A percentile compares a stretch with the other conserved stretches of the same genome.
phyloP scores from a whole-genome alignment of 2,113 vertebrate species.

The Prinia subflava region DNA sequence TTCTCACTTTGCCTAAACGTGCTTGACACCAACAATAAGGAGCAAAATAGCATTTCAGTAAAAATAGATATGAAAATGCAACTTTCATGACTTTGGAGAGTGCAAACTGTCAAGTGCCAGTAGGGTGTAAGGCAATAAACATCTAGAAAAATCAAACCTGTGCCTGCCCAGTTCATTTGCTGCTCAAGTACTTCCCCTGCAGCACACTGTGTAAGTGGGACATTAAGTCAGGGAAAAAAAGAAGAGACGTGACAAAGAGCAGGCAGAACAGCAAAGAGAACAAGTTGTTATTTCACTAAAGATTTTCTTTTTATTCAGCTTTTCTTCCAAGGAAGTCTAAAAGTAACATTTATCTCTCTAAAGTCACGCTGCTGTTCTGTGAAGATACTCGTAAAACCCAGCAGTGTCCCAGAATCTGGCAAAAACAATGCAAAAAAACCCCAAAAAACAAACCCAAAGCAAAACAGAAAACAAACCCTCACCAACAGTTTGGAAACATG shows the following conservation, averaged over 20 bases:
- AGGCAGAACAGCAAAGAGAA: neutral
- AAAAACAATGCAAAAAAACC: neutral
- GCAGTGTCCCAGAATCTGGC: neutral
- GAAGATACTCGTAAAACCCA: neutral
- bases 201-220: neutral
- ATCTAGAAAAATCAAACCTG: neutral
- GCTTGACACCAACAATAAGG: neutral
- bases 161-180: neutral
- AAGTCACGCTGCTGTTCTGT: neutral
- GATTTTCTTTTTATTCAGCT: neutral
- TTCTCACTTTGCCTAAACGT: neutral
- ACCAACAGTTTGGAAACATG: neutral
- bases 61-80: neutral
- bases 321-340: neutral
- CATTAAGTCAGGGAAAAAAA: neutral
- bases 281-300: neutral
- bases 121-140: neutral
- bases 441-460: too few species aligned
- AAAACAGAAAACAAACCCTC: neutral
- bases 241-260: neutral
- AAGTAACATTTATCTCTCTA: neutral
- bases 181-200: neutral
- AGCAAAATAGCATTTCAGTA: neutral
- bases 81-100: neutral
- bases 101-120: neutral